These are phyloP conservation scores for Branchinecta lynchi DNA, from an alignment of 1,140 invertebrate genomes.

Conservation along the genomic window DNA sequence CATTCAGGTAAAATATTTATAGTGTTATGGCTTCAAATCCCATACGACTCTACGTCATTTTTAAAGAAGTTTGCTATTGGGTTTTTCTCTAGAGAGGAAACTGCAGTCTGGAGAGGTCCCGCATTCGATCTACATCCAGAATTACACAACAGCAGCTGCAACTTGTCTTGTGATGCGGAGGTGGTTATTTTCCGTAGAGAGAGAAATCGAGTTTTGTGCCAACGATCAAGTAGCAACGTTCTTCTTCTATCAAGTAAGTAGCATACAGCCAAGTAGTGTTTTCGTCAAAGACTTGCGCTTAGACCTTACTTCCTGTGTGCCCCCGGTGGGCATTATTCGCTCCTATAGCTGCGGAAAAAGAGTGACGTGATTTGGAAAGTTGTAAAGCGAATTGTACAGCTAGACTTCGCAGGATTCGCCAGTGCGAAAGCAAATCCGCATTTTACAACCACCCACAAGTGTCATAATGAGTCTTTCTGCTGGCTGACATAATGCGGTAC, in stretches of 20 bases:
- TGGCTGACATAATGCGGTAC: no score
- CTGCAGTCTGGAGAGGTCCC: conserved; percentile 83
- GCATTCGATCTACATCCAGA: conserved; percentile 95
- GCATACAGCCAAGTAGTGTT: no score
- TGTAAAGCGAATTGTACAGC: no score
- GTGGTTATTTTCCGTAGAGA: conserved; percentile 74
- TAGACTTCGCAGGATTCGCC: no score
- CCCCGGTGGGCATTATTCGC: no score
- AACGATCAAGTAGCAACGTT: conserved; percentile 47
- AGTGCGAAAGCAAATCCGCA: no score
- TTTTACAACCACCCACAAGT: no score
- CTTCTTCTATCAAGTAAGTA: conserved; percentile 52
- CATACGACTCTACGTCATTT: not conserved
- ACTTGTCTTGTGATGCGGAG: conserved; percentile 84
- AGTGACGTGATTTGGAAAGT: no score
- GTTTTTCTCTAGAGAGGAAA: conserved; percentile 60
- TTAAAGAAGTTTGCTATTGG: conserved; percentile 24
- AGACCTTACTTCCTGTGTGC: no score
- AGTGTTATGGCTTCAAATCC: not conserved
- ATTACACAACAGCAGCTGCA: conserved; percentile 94
- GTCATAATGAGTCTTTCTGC: not conserved
- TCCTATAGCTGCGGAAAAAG: no score
- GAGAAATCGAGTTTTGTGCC: conserved; percentile 51
- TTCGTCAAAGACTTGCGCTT: no score
- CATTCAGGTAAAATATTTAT: conserved; percentile 15